A percentile compares a stretch with the other conserved stretches of the same genome.
Evolutionary conservation across 2,888 invertebrate species (phyloP).

Genomic region (Boloria euphrosyne): DNA sequence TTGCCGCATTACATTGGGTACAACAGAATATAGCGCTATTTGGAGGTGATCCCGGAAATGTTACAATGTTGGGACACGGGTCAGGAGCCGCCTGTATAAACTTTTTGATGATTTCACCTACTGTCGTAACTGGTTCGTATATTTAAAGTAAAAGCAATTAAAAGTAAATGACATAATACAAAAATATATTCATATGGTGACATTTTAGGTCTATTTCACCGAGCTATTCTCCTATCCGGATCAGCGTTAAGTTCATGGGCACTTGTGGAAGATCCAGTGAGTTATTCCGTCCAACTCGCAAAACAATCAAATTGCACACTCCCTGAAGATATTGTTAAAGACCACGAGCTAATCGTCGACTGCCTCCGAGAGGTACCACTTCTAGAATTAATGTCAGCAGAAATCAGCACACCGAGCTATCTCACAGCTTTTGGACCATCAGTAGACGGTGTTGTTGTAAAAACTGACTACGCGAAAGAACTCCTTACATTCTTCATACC

Average conservation of each 20-base stretch:
- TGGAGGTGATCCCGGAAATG: conserved; percentile 95
- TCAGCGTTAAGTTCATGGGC: conserved; percentile 96
- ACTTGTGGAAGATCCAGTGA: conserved; percentile 92
- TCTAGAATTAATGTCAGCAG: conserved; percentile 88
- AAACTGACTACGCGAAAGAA: conserved; percentile 92
- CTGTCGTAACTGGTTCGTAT: conserved; percentile 86
- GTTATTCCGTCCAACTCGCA: conserved; percentile 91
- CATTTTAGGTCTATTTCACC: conserved; percentile 89
- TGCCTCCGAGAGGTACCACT: conserved; percentile 90
- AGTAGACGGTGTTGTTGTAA: conserved; percentile 96
- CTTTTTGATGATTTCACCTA: conserved; percentile 97
- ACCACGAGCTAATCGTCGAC: conserved; percentile 92
- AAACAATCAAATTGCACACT: conserved; percentile 91
- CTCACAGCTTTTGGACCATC: conserved; percentile 95
- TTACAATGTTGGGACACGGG: conserved; percentile 98
- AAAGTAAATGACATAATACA: not conserved
- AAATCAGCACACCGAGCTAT: conserved; percentile 90
- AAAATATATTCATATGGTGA: not conserved
- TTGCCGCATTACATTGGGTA: conserved; percentile 98
- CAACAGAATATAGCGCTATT: conserved; percentile 97
- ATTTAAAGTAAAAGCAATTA: too few relatives aligned
- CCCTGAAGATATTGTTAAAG: conserved; percentile 90
- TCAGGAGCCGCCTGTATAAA: conserved; percentile 98
- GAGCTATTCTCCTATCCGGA: conserved; percentile 93
- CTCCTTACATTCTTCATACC: conserved; percentile 87